Base-by-base conservation (phyloP, 2,797 vertebrate genomes). In the Pseudochaenichthys georgianus region DNA sequence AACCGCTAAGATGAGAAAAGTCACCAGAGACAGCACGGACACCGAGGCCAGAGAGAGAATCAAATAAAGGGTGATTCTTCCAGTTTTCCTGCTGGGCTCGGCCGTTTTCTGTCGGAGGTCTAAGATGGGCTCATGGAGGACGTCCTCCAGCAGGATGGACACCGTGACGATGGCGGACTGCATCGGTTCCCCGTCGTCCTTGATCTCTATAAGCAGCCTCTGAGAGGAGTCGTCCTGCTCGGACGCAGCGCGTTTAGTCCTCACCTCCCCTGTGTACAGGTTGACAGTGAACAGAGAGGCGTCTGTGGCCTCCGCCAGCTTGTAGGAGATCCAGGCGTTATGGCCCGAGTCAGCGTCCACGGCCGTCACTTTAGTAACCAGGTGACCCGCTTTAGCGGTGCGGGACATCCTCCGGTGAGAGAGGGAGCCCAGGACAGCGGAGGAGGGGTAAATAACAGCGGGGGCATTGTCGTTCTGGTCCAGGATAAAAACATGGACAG, bases 221-320 rank as follows among this genome's bases (percentile, higher is more conserved):
- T 96, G 95, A 81, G 91, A 90, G 53, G 89, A 83, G 13, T 92
- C 85, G 70, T 97, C 94, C 75, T 90, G 78, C 69, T 96, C 92
- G 28, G 81, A 89, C 76, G 94, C 88, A 8, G 88, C 58, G 1
- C 91, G 77, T 31, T 88, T 91, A 76, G 95, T 93, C 89, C 95
- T 95, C 81, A 96, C 92, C 90, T 96, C 95, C 62, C 95, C 95
- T 17, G 95, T 95, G 86, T 92, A 94, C 72, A 73, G 92, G 58
- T 93, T 95, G 85, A 96, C 91, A 23, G 78, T 93, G 88, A 95
- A 96, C 72, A 95, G 90, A 84, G 92, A 89, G 42, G 82, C 61
- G 81, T 95, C 95, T 11, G 92, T 70, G 4, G 88, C 80, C 83
- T 95, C 94, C 64, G 90, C 87, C 73, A 96, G 77, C 70, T 91